These are phyloP conservation scores for Tinea trinotella DNA, from an alignment of 2,888 invertebrate genomes.

Conservation along the genomic window DNA sequence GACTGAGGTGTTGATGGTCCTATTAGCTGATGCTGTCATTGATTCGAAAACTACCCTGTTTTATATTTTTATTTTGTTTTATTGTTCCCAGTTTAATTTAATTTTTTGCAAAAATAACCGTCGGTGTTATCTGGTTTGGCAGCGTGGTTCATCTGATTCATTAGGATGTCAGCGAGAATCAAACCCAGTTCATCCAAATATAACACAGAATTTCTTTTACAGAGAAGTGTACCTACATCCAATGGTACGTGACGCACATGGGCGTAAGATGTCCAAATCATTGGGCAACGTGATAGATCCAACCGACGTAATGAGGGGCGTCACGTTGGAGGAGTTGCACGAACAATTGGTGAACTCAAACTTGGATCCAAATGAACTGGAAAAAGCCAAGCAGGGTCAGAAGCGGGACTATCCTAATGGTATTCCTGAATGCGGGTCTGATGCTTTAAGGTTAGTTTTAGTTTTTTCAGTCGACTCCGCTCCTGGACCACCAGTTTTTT, in stretches of 20 bases:
- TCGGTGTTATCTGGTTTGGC: no score
- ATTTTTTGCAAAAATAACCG: no score
- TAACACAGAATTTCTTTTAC: no score
- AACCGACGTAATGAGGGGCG: conserved; percentile 93
- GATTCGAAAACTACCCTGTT: no score
- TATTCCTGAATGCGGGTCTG: conserved; percentile 98
- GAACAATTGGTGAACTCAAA: conserved; percentile 83
- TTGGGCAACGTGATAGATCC: conserved; percentile 98
- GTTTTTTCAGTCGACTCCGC: no score
- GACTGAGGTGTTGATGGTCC: no score
- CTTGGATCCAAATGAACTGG: conserved; percentile 87
- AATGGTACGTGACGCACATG: conserved; percentile 97
- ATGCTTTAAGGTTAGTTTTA: conserved; percentile 89
- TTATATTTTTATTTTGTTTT: no score
- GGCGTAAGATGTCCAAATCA: conserved; percentile 99
- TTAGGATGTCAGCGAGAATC: not conserved
- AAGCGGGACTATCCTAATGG: conserved; percentile 87
- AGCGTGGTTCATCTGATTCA: no score
- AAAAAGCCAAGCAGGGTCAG: conserved; percentile 81
- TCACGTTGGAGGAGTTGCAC: conserved; percentile 85
- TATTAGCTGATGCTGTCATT: no score
- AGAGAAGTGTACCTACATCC: conserved; percentile 95
- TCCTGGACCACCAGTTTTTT: no score
- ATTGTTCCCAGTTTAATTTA: no score
- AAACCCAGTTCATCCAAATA: not conserved